Evolutionary conservation across 1,140 invertebrate genomes (phyloP), one percentile per base, ranked within the genome.

Genomic region (Tetramorium parvispinum): DNA sequence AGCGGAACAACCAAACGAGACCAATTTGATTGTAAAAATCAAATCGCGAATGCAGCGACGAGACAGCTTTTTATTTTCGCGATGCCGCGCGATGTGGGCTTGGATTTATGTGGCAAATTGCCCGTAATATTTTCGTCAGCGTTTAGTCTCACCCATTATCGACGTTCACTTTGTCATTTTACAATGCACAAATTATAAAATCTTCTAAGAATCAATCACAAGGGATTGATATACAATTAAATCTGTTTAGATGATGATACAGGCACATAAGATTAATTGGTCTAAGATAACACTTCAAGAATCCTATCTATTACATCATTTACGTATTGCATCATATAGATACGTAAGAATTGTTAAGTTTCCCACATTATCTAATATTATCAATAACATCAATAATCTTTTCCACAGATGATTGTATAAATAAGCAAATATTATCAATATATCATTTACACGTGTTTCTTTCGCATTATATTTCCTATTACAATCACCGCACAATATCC

Each of bases 101-200:
- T 18, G 24, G 18, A 65, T 65, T 77, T 37, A 46, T 65, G 27
- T 24, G 11, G 27, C 27, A 78, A 51, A 78, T 78, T 65, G 76
- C 2, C n/a, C 18, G 71, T 77, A 87, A 85, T 68, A 85, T 85
- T 85, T 85, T 53, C 43, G 16, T 77, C 51, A 66, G 37, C 37
- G 40, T 21, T 43, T 16, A 53, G 10, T 27, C 4, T 24, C 46
- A 32, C 13, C 16, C 24, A 46, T 83, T 55, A 46, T 55, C 43
- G 21, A 16, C 6, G 43, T 83, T 37, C 27, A 32, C 1, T 10
- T 18, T 18, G 8, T 46, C 8, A 1, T 27, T 86, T n/a, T 37
- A 43, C 53, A 51, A 53, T 8, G 10, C n/a, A 21, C 5, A 43
- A 27, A 63, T 32, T 63, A 77, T 61, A 46, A 78, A 78, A 49